Conservation (phyloP, 2,113 vertebrate species). For the Crotalus viridis region DNA sequence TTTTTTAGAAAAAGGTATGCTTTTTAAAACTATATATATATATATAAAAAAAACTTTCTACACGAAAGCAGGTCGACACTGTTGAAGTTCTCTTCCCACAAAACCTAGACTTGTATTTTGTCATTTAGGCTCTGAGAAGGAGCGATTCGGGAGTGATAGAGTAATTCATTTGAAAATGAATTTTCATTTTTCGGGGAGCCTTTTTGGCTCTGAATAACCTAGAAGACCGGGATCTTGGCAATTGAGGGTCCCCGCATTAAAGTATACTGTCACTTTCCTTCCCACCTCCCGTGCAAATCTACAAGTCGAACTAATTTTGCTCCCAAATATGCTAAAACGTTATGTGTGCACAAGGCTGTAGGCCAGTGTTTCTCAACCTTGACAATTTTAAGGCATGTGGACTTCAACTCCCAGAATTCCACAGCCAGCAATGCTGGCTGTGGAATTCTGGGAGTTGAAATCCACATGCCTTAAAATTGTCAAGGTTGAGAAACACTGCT, state of each 20-base stretch:
- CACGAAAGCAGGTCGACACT: neutral
- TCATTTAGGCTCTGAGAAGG: neutral
- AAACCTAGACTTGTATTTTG: neutral
- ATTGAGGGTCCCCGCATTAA: neutral
- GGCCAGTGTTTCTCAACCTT: neutral
- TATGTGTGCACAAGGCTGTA: neutral
- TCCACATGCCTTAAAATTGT: too few species aligned
- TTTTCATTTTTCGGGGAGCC: too few species aligned
- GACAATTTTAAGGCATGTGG: too few species aligned
- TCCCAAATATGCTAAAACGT: neutral
- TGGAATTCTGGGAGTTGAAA: too few species aligned
- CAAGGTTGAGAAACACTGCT: too few species aligned
- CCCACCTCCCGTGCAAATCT: neutral
- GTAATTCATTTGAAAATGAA: neutral
- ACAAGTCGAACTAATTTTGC: conserved; percentile 41
- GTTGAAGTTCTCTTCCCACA: neutral
- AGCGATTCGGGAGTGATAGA: neutral
- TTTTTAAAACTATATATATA: neutral
- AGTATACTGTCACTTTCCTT: neutral
- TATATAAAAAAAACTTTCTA: conserved; percentile 8
- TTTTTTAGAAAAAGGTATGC: neutral
- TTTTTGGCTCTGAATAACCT: neutral
- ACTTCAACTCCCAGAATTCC: too few species aligned
- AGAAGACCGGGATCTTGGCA: neutral
- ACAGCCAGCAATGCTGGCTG: too few species aligned